These are phyloP conservation scores for Cephus rjabovi DNA, from an alignment of 2,888 invertebrate genomes.

Conservation along the genomic window DNA sequence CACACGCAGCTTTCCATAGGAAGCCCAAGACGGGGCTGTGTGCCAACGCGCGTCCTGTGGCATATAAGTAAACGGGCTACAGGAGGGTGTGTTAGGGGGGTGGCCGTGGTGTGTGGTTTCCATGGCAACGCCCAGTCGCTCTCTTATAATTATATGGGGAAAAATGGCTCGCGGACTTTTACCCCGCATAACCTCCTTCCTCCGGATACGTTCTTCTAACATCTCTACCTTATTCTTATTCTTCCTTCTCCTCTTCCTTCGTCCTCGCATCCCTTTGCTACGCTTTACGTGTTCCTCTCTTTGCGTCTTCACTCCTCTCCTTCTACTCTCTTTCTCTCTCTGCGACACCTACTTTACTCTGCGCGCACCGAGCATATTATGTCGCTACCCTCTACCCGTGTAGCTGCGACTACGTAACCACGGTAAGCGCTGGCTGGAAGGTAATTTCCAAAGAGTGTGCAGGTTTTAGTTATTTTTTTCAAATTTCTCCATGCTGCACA, in stretches of 20 bases:
- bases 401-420: constrained; percentile 40
- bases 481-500: no score
- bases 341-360: constrained; percentile 40
- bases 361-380: constrained; percentile 50
- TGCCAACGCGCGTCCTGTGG: constrained; percentile 52
- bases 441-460: no score
- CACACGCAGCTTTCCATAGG: constrained; percentile 24
- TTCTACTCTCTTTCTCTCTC: not conserved
- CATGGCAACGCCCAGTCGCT: constrained; percentile 64
- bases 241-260: constrained; percentile 27
- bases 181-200: constrained; percentile 54
- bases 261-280: constrained; percentile 1
- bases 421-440: no score
- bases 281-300: constrained; percentile 15
- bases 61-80: constrained; percentile 63
- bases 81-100: constrained; percentile 32
- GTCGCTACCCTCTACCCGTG: constrained; percentile 31
- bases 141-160: constrained; percentile 66
- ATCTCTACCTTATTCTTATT: constrained; percentile 14
- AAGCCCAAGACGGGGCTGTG: constrained; percentile 26
- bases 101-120: constrained; percentile 59
- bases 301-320: constrained; percentile 16
- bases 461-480: no score
- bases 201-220: constrained; percentile 18
- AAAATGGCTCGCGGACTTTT: constrained; percentile 66